Conservation (phyloP, 2,113 vertebrate species). For the Xyrauchen texanus region DNA sequence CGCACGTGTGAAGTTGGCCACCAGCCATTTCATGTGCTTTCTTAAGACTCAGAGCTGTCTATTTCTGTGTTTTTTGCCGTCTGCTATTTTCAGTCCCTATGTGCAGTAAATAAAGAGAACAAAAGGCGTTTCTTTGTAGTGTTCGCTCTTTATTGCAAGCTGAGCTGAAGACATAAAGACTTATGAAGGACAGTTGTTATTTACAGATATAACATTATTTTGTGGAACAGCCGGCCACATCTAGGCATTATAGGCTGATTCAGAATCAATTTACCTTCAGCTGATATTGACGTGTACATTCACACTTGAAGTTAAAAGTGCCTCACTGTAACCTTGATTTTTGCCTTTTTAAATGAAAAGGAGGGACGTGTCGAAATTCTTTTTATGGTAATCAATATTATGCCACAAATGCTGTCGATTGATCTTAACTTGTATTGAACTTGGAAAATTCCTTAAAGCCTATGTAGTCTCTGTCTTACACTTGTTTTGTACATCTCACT, state of each 20-base stretch:
- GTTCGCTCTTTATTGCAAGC: not conserved
- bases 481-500: too few relatives aligned
- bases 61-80: slow-evolving; percentile 58
- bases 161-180: not conserved
- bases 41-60: slow-evolving; percentile 54
- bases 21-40: slow-evolving; percentile 28
- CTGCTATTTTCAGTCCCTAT: slow-evolving; percentile 66
- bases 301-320: too few relatives aligned
- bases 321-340: too few relatives aligned
- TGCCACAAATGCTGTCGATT: too few relatives aligned
- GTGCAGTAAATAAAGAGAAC: slow-evolving; percentile 24
- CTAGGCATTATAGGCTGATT: not conserved
- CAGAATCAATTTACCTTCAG: slow-evolving; percentile 23
- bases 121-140: slow-evolving; percentile 18
- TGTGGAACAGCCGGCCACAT: slow-evolving; percentile 18
- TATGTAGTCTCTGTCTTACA: too few relatives aligned
- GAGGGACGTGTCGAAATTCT: too few relatives aligned
- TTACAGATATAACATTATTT: slow-evolving; percentile 17
- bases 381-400: too few relatives aligned
- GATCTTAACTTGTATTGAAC: too few relatives aligned
- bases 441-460: too few relatives aligned
- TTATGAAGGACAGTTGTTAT: slow-evolving; percentile 22
- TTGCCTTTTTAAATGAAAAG: too few relatives aligned
- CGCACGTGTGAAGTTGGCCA: slow-evolving; percentile 16
- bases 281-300: too few relatives aligned